Evolutionary conservation across 37 sponge, comb jelly and placozoan species (phyloP).

Genomic region (Tethya wilhelma): DNA sequence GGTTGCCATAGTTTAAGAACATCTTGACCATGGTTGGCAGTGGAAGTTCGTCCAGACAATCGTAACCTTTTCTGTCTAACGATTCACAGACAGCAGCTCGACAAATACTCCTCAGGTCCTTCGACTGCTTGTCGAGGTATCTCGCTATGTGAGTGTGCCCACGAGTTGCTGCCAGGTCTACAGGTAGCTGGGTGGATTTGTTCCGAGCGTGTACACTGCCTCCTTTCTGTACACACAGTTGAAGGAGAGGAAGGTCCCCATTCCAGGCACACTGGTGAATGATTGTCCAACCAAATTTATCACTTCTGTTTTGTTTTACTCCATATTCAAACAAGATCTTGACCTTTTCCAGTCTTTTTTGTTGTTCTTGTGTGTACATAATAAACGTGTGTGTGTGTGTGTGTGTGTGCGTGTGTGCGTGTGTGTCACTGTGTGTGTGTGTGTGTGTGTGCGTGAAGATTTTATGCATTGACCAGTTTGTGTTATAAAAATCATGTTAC

Average conservation of each 20-base stretch:
- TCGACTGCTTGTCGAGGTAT: conserved; percentile 35
- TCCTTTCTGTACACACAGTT: conserved; percentile 27
- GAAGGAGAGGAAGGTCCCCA: conserved; percentile 29
- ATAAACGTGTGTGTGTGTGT: no score
- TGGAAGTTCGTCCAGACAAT: conserved; percentile 27
- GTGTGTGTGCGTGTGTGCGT: no score
- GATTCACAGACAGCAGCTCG: conserved; percentile 19
- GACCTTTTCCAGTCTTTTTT: conserved; percentile 13
- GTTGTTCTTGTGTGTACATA: no score
- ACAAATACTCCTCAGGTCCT: conserved; percentile 23
- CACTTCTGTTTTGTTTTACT: conserved; percentile 29
- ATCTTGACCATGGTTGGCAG: conserved; percentile 49
- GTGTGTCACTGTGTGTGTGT: no score
- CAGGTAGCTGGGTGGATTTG: conserved; percentile 10
- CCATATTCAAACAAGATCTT: conserved; percentile 26
- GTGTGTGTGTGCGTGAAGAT: no score
- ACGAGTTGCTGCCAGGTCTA: conserved; percentile 43
- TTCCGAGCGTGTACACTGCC: conserved; percentile 13
- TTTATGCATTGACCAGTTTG: no score
- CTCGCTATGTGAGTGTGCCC: conserved; percentile 13
- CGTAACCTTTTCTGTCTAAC: conserved; percentile 28
- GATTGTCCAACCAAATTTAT: conserved; percentile 46
- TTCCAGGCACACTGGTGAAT: conserved; percentile 54
- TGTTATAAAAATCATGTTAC: no score
- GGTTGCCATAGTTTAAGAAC: conserved; percentile 45